These are phyloP conservation scores for Halcyon malimbica DNA, from an alignment of 2,113 vertebrate species.

Conservation along the genomic window DNA sequence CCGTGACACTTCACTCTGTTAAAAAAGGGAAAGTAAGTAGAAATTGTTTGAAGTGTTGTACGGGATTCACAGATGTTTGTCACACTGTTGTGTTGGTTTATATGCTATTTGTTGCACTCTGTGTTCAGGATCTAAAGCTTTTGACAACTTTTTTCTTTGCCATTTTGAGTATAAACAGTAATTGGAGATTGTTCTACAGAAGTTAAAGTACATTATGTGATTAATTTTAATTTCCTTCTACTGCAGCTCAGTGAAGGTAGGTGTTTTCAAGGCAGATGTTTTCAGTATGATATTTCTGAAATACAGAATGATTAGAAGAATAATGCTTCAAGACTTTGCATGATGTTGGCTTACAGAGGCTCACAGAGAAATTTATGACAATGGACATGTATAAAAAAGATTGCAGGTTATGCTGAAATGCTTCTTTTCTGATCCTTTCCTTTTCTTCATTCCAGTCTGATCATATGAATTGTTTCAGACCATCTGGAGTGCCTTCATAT, in stretches of 20 bases:
- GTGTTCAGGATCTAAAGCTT: neutral
- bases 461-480: constrained; percentile 15
- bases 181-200: neutral
- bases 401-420: neutral
- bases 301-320: neutral
- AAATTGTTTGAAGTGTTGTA: neutral
- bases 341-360: neutral
- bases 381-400: neutral
- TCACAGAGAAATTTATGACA: neutral
- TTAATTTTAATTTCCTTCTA: neutral
- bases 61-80: neutral
- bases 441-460: neutral
- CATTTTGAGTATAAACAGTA: neutral
- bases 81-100: neutral
- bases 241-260: neutral
- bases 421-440: neutral
- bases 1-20: constrained; percentile 22
- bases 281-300: neutral
- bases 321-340: neutral
- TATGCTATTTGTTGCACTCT: neutral
- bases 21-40: constrained; percentile 61
- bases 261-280: constrained; percentile 1
- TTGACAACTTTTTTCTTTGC: neutral
- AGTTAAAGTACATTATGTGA: constrained; percentile 6
- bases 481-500: neutral